phyloP scores from a whole-genome alignment of 2,797 vertebrate species.

The Epinephelus coioides region DNA sequence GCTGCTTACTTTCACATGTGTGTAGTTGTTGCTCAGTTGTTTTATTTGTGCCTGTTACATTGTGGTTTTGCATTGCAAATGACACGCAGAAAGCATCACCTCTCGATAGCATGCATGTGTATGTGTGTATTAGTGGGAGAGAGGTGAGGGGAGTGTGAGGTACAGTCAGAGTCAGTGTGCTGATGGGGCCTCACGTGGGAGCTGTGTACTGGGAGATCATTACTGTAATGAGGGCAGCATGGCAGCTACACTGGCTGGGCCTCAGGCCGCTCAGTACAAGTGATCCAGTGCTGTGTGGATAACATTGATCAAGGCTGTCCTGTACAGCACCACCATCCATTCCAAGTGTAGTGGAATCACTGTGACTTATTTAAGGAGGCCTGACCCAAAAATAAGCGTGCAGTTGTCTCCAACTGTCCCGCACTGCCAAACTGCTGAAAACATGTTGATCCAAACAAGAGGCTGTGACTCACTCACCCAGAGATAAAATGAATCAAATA shows the following conservation, averaged over 20 bases:
- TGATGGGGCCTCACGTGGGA: constrained; percentile 67
- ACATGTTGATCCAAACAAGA: constrained; percentile 50
- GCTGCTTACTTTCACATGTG: not conserved
- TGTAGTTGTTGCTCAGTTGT: not conserved
- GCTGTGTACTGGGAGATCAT: constrained; percentile 77
- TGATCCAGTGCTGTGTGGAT: constrained; percentile 63
- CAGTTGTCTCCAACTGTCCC: constrained; percentile 42
- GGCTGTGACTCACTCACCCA: constrained; percentile 52
- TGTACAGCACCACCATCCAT: constrained; percentile 36
- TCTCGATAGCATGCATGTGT: constrained; percentile 20
- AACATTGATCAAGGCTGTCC: constrained; percentile 75
- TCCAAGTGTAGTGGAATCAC: constrained; percentile 56
- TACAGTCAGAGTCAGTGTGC: constrained; percentile 60
- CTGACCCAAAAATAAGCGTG: constrained; percentile 58
- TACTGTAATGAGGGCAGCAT: constrained; percentile 83
- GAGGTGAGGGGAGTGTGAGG: constrained; percentile 33
- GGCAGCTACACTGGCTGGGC: constrained; percentile 67
- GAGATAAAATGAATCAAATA: constrained; percentile 61
- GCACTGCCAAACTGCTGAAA: constrained; percentile 36
- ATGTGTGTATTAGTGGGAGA: constrained; percentile 10
- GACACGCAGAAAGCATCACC: constrained; percentile 4
- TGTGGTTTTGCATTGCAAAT: constrained; percentile 5
- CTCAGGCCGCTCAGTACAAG: constrained; percentile 65
- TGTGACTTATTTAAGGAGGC: constrained; percentile 69
- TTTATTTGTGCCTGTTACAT: constrained; percentile 5